Conservation (phyloP, 2,797 vertebrate genomes). For the Echeneis naucrates region DNA sequence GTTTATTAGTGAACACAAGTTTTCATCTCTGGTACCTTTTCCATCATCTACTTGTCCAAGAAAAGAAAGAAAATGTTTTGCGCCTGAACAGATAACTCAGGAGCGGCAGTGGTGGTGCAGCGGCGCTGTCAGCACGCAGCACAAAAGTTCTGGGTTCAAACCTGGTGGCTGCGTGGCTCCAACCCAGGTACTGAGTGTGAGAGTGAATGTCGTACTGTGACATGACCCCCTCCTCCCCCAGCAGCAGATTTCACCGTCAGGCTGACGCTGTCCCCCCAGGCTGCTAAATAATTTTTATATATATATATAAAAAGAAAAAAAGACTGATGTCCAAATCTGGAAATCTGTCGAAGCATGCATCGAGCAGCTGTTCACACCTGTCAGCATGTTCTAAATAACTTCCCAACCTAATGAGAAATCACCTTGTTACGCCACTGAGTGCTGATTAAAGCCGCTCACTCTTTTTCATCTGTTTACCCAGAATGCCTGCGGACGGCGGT, state of each 20-base stretch:
- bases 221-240: no score
- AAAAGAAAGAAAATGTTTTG: neutral
- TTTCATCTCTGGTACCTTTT: no score
- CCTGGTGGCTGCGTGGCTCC: no score
- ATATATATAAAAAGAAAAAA: neutral
- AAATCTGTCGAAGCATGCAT: conserved; percentile 8
- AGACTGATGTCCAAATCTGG: conserved; percentile 21
- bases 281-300: neutral
- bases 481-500: conserved; percentile 57
- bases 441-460: neutral
- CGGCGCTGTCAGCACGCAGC: no score
- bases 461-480: conserved; percentile 45
- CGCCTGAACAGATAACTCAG: no score
- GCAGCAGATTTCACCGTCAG: no score
- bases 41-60: neutral
- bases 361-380: neutral
- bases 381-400: neutral
- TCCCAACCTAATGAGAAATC: neutral
- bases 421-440: neutral
- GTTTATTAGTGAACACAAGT: no score
- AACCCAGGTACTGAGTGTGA: no score
- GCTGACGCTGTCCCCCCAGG: neutral
- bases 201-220: no score
- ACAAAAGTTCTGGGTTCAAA: no score
- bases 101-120: no score